A percentile compares a stretch with the other conserved stretches of the same genome.
Conservation (phyloP, 2,113 vertebrate genomes). For the Dasyprocta punctata region DNA sequence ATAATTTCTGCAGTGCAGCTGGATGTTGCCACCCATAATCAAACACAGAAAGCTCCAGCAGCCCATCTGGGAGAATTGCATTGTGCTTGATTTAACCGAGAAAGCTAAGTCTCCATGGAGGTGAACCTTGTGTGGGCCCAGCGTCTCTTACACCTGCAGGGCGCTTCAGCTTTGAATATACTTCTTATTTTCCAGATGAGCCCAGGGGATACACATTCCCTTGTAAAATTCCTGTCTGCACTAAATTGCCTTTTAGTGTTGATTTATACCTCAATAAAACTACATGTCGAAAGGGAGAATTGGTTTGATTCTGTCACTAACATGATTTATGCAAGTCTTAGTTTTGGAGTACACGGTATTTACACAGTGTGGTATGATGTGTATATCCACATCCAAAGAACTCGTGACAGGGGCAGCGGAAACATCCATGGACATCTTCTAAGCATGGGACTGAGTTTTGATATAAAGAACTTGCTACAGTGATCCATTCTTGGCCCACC, state of each 20-base stretch:
- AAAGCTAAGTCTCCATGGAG: conserved; percentile 81
- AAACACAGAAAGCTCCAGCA: conserved; percentile 65
- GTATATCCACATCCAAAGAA: not conserved
- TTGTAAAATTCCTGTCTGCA: conserved; percentile 79
- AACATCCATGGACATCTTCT: not conserved
- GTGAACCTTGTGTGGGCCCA: conserved; percentile 26
- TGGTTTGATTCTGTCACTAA: conserved; percentile 76
- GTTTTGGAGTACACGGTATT: conserved; percentile 56
- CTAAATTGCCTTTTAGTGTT: conserved; percentile 73
- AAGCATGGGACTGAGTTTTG: not conserved
- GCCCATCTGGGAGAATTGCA: conserved; percentile 41
- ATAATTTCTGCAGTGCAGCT: conserved; percentile 65
- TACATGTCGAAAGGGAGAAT: conserved; percentile 52
- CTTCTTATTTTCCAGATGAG: conserved; percentile 83
- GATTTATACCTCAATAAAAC: conserved; percentile 83
- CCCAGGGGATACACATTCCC: conserved; percentile 71
- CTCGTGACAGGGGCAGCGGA: accelerated
- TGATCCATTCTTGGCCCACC: not conserved
- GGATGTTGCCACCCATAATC: conserved; percentile 71
- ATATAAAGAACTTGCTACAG: not conserved
- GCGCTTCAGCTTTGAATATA: conserved; percentile 62
- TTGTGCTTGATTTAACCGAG: conserved; percentile 74
- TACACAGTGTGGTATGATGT: not conserved
- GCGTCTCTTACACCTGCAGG: conserved; percentile 47
- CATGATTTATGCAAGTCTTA: conserved; percentile 3